phyloP scores from a whole-genome alignment of 2,113 vertebrate species.

The Gnathonemus longibarbis region DNA sequence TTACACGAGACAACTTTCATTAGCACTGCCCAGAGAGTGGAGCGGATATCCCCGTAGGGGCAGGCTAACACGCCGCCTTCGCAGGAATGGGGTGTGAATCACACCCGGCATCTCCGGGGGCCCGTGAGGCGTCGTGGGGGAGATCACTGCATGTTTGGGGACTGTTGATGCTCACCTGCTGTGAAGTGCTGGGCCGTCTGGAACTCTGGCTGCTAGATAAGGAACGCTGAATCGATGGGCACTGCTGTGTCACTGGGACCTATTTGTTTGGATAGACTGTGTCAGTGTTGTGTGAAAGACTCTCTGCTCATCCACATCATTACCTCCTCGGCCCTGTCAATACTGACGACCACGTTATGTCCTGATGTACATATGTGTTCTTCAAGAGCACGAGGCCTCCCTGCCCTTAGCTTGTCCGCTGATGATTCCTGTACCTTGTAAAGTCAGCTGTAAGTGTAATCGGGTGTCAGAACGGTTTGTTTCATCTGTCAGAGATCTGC shows the following conservation, averaged over 20 bases:
- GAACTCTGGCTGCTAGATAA: not conserved
- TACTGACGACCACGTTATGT: not conserved
- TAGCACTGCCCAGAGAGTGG: not conserved
- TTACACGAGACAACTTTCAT: not conserved
- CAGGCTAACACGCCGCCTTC: not conserved
- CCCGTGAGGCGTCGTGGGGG: not conserved
- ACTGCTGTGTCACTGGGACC: not conserved
- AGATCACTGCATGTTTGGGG: not conserved
- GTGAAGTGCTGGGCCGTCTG: not conserved
- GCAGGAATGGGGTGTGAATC: not conserved
- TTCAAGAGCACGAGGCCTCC: not conserved
- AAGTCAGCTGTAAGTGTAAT: not conserved
- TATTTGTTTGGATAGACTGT: not conserved
- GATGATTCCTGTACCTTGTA: not conserved
- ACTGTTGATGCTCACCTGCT: not conserved
- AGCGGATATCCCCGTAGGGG: not conserved
- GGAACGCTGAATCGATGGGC: not conserved
- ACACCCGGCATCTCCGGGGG: not conserved
- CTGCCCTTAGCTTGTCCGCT: not conserved
- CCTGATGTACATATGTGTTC: not conserved
- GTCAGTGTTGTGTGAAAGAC: not conserved
- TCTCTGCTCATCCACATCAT: not conserved
- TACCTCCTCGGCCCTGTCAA: not conserved
- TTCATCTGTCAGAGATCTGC: not conserved
- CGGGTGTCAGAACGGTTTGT: not conserved